phyloP scores from a whole-genome alignment of 53 echinoderm and acorn worm genomes.

The Astropecten irregularis region DNA sequence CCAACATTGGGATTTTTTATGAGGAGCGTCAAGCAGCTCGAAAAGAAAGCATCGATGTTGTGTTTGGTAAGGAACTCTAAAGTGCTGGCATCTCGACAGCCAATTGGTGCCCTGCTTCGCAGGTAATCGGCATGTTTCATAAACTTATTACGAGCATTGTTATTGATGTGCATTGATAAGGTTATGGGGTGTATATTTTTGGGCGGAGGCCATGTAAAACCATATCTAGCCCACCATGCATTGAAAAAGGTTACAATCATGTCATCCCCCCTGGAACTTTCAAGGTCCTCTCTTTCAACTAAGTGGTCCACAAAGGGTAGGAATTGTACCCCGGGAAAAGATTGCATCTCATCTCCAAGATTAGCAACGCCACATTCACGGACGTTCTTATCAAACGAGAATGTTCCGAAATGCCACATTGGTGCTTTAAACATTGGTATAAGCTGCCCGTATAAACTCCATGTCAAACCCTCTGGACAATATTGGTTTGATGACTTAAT shows the following conservation, averaged over 20 bases:
- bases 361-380: not conserved
- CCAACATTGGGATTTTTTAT: not conserved
- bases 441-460: too few relatives aligned
- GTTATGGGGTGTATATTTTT: not conserved
- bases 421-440: not conserved
- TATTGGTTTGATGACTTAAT: not conserved
- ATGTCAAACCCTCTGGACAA: not conserved
- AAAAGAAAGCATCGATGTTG: not conserved
- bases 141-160: too few relatives aligned
- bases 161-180: not conserved
- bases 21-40: not conserved
- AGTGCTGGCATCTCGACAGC: not conserved
- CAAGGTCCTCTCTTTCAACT: not conserved
- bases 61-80: not conserved
- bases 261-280: not conserved
- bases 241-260: not conserved
- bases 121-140: not conserved
- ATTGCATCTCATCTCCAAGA: constrained; percentile 10
- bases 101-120: not conserved
- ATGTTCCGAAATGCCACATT: not conserved
- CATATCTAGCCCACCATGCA: not conserved
- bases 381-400: not conserved
- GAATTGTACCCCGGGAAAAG: not conserved
- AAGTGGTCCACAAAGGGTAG: constrained; percentile 3
- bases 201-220: not conserved